A percentile compares a stretch with the other conserved stretches of the same genome.
phyloP scores from a whole-genome alignment of 2,888 invertebrate genomes.

The Ectobius pallidus region DNA sequence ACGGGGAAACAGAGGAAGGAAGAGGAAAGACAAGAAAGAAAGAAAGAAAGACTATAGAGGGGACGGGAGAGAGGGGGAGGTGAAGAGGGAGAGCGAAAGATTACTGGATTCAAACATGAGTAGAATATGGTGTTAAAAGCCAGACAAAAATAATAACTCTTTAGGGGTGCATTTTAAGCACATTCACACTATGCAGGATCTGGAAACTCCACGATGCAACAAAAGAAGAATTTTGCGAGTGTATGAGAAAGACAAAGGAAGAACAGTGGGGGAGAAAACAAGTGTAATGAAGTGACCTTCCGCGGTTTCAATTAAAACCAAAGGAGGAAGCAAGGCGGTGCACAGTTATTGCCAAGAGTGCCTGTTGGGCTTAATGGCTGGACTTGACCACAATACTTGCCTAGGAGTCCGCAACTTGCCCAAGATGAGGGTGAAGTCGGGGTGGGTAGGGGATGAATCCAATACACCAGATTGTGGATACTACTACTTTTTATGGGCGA shows the following conservation, averaged over 20 bases:
- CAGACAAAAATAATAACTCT: no score
- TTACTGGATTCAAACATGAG: no score
- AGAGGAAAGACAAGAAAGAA: neutral
- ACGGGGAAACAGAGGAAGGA: no score
- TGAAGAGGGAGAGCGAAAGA: no score
- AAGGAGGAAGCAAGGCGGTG: slow-evolving; percentile 12
- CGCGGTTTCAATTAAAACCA: slow-evolving; percentile 25
- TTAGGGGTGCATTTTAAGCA: neutral
- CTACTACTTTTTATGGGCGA: neutral
- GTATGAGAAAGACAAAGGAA: no score
- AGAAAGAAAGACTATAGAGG: no score
- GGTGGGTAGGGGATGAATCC: neutral
- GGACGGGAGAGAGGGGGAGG: no score
- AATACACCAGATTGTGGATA: slow-evolving; percentile 6
- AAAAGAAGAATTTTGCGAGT: no score
- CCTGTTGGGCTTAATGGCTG: slow-evolving; percentile 19
- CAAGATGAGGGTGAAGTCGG: neutral
- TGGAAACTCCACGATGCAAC: neutral
- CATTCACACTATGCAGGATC: neutral
- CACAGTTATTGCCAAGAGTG: slow-evolving; percentile 25
- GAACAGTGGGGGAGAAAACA: neutral
- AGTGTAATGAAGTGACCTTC: slow-evolving; percentile 25
- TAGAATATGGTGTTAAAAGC: no score
- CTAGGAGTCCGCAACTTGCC: neutral
- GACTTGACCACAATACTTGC: neutral